These are phyloP conservation scores for Sarcophaga variegata DNA, from an alignment of 2,888 invertebrate species.

Conservation along the genomic window DNA sequence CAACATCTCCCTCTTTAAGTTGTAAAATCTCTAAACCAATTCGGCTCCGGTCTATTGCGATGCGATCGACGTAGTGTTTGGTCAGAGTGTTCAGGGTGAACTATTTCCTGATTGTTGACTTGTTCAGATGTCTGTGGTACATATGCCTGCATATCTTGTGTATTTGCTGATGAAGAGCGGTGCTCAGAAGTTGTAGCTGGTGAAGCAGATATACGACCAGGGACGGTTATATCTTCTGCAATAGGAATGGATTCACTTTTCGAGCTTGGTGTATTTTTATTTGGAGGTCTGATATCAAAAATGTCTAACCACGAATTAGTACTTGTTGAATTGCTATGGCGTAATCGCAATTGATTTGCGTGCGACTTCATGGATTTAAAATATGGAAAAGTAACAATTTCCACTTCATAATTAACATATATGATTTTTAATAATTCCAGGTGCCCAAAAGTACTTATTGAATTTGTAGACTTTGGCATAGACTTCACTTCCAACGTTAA, in stretches of 20 bases:
- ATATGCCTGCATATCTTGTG: neutral
- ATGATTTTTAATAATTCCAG: conserved; percentile 21
- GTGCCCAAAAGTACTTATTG: conserved; percentile 40
- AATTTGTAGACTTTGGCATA: conserved; percentile 43
- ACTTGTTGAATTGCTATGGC: neutral
- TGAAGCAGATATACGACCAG: neutral
- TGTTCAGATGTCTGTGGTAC: neutral
- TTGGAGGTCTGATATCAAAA: conserved; percentile 10
- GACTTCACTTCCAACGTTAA: conserved; percentile 30
- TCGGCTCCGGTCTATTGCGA: neutral
- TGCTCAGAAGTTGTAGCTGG: neutral
- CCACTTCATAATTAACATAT: conserved; percentile 38
- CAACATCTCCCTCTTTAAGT: conserved; percentile 19
- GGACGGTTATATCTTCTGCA: neutral
- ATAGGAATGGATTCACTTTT: neutral
- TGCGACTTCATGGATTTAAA: conserved; percentile 13
- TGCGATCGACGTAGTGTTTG: neutral
- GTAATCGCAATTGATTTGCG: conserved; percentile 24
- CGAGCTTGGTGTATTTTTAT: neutral
- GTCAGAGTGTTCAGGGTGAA: neutral
- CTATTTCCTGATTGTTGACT: neutral
- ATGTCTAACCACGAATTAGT: conserved; percentile 12
- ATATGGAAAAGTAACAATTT: conserved; percentile 20
- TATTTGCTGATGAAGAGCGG: neutral
- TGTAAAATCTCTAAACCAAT: conserved; percentile 1